phyloP scores from a whole-genome alignment of 1,140 invertebrate species.

The Zaprionus gabonicus region DNA sequence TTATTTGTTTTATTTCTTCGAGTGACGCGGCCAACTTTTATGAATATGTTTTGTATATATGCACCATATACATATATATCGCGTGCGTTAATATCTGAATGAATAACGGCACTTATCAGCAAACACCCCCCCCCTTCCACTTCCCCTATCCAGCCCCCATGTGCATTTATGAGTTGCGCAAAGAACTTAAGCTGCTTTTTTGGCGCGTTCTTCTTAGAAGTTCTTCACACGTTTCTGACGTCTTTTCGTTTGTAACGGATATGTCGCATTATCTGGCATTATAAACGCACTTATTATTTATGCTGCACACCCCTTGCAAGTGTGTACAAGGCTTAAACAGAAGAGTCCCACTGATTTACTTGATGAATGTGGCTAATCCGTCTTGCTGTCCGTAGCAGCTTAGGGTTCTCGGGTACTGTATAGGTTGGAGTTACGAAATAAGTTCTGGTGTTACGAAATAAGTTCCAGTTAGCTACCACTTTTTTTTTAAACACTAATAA shows the following conservation, averaged over 20 bases:
- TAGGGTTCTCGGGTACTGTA: background rate
- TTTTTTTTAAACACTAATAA: background rate
- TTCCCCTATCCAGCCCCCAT: background rate
- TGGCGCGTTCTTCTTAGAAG: conserved; percentile 59
- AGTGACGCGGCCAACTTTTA: conserved; percentile 23
- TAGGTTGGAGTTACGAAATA: background rate
- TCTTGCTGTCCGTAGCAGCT: background rate
- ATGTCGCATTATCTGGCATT: conserved; percentile 65
- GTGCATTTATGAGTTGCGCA: conserved; percentile 64
- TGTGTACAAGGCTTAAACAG: background rate
- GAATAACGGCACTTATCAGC: conserved; percentile 75
- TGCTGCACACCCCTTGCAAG: background rate
- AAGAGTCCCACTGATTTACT: background rate
- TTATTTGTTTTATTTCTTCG: conserved; percentile 59
- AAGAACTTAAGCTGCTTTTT: conserved; percentile 74
- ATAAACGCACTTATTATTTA: background rate
- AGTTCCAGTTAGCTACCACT: too few species aligned
- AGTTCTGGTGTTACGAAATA: background rate
- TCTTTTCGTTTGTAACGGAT: conserved; percentile 61
- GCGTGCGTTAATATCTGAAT: conserved; percentile 71
- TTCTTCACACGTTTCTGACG: conserved; percentile 16
- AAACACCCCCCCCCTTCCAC: background rate
- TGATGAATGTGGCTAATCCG: background rate
- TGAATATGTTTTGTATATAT: conserved; percentile 31
- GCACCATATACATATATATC: conserved; percentile 25